A percentile compares a stretch with the other conserved stretches of the same genome.
Evolutionary conservation across 2,888 invertebrate genomes (phyloP).

Genomic region (Macrophya annulata): DNA sequence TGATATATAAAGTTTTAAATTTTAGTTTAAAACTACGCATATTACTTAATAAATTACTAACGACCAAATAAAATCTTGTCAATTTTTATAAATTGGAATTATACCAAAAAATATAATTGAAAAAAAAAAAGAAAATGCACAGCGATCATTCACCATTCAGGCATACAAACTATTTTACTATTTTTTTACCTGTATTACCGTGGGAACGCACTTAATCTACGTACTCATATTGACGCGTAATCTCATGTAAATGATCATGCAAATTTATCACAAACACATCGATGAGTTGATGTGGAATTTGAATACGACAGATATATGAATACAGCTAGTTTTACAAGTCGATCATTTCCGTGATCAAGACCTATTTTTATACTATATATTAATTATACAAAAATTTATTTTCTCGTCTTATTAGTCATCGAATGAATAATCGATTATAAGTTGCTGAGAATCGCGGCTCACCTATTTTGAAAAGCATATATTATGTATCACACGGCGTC

Average conservation of each 20-base stretch:
- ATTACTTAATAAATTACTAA: not conserved
- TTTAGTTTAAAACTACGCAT: not conserved
- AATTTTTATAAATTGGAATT: not conserved
- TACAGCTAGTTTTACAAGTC: conserved; percentile 8
- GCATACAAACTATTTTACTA: not conserved
- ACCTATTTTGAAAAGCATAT: not conserved
- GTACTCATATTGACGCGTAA: conserved; percentile 17
- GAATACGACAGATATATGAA: not conserved
- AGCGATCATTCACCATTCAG: conserved; percentile 1
- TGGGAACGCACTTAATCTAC: conserved; percentile 31
- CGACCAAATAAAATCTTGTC: not conserved
- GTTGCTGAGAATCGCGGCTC: not conserved
- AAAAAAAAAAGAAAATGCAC: not conserved
- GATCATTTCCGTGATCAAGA: conserved; percentile 44
- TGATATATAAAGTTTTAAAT: not conserved
- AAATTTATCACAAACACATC: not conserved
- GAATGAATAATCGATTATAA: not conserved
- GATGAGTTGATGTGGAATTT: not conserved
- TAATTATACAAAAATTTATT: conserved; percentile 2
- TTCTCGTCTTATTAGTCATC: not conserved
- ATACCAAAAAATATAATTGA: not conserved
- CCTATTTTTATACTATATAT: conserved; percentile 71
- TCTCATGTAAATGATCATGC: conserved; percentile 31
- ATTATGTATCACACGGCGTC: not conserved
- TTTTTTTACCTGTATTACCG: conserved; percentile 23